These are phyloP conservation scores for Amphiprion clarkii DNA, from an alignment of 2,797 vertebrate species.

Conservation along the genomic window DNA sequence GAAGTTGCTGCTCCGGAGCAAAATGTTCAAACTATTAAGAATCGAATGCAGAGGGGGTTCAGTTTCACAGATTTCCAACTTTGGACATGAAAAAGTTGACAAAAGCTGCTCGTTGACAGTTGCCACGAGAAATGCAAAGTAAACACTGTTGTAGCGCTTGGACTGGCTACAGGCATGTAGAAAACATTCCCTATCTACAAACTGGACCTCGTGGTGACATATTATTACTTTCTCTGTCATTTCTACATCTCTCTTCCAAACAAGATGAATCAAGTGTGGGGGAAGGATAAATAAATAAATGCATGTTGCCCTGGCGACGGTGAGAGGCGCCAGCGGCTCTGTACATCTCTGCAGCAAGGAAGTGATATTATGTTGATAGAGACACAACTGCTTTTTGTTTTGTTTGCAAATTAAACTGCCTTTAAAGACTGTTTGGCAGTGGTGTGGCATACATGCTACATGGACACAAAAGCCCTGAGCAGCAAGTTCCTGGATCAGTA, in stretches of 20 bases:
- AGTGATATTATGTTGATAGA: slow-evolving; percentile 7
- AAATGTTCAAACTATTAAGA: not conserved
- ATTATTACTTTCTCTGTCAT: slow-evolving; percentile 39
- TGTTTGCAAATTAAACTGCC: slow-evolving; percentile 8
- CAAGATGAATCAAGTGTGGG: slow-evolving; percentile 47
- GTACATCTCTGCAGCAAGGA: slow-evolving; percentile 5
- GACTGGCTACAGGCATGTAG: slow-evolving; percentile 34
- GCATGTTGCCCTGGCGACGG: slow-evolving; percentile 47
- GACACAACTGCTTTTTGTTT: slow-evolving; percentile 8
- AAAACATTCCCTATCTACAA: slow-evolving; percentile 46
- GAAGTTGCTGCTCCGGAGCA: not conserved
- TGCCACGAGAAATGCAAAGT: slow-evolving; percentile 40
- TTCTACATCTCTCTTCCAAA: slow-evolving; percentile 44
- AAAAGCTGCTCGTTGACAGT: slow-evolving; percentile 21
- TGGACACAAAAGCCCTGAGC: too few relatives aligned
- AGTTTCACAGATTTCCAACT: slow-evolving; percentile 50
- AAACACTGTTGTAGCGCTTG: slow-evolving; percentile 51
- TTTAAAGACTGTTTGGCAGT: not conserved
- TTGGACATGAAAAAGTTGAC: slow-evolving; percentile 51
- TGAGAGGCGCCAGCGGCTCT: slow-evolving; percentile 7
- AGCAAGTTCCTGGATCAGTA: too few relatives aligned
- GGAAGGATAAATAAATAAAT: slow-evolving; percentile 51
- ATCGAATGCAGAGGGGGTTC: not conserved
- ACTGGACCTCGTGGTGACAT: slow-evolving; percentile 42
- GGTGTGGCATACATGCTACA: too few relatives aligned